Evolutionary conservation across 2,797 vertebrate species (phyloP).

Genomic region (Glossophaga mutica): DNA sequence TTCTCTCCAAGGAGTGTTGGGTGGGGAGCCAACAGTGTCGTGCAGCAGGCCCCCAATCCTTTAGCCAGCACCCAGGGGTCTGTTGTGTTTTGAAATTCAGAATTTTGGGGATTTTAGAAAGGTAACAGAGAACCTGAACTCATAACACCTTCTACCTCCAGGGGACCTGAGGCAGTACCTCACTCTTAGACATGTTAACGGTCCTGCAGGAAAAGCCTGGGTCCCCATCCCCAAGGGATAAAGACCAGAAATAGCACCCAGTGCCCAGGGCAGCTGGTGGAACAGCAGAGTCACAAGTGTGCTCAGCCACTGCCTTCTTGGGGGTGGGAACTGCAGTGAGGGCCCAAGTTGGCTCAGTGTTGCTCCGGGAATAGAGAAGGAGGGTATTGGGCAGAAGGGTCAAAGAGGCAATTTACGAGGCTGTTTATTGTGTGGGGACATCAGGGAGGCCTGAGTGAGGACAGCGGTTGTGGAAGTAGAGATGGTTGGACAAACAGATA

Average conservation of each 20-base stretch:
- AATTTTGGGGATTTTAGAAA: background rate
- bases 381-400: accelerated
- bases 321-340: background rate
- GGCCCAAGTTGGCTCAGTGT: background rate
- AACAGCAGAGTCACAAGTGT: background rate
- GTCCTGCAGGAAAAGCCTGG: background rate
- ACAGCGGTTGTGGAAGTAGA: background rate
- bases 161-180: background rate
- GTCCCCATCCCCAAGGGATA: background rate
- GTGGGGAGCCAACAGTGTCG: background rate
- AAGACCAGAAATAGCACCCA: background rate
- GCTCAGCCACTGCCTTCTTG: too few species aligned
- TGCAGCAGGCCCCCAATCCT: background rate
- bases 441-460: background rate
- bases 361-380: background rate
- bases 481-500: background rate
- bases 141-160: too few species aligned
- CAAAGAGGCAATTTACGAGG: background rate
- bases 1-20: background rate
- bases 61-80: background rate
- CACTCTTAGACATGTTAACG: background rate
- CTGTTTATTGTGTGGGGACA: too few species aligned
- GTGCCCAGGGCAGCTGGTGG: too few species aligned
- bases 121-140: background rate
- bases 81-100: background rate